Base-by-base conservation (phyloP, 2,797 vertebrate genomes). In the Rhadinocentrus ornatus region DNA sequence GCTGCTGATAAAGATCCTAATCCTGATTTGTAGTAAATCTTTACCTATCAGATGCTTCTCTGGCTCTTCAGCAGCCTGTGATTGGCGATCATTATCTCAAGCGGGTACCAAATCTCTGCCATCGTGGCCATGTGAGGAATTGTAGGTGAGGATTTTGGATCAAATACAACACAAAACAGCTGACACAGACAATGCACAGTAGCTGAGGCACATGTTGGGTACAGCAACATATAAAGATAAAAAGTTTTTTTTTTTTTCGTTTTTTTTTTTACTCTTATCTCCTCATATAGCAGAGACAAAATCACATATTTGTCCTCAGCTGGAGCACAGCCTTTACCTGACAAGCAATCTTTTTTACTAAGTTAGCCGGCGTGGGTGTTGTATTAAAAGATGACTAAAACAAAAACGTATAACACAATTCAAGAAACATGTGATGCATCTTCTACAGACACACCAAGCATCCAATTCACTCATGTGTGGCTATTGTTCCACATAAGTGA, bases 61-160 rank as follows among this genome's bases (percentile, higher is more conserved):
- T 75, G 80, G 76, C 85, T 91, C 88, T 86, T 82, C 90, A 85
- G 89, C 81, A 35, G 80, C 66, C 73, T 58, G 62, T 86, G 82
- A 91, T 89, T 89, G 92, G 80, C 86, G 70, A 88, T 88, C 83
- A 88, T 87, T 91, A 92, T 91, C 90, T 89, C 63, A 79, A 86
- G 83, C 76, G 57, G 82, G 77, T 75, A 69, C 71, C 60, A 3
- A 86, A 89, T 93, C 88, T 86, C 64, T 82, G 69, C 78, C 85
- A 87, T 92, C 91, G 10, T 66, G 75, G 80, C 73, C 78, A 66
- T 81, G 86, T 86, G 80, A 70, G 81, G 73, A 71, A 77, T 89
- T 90, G 89, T 65, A 80, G 89, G 84, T 78, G 80, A 87, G 77
- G 77, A 53, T 56, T 73, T 80, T 76, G 78, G 87, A 91, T 89